Evolutionary conservation across 2,797 vertebrate genomes (phyloP).

Genomic region (Austrolebias charrua): DNA sequence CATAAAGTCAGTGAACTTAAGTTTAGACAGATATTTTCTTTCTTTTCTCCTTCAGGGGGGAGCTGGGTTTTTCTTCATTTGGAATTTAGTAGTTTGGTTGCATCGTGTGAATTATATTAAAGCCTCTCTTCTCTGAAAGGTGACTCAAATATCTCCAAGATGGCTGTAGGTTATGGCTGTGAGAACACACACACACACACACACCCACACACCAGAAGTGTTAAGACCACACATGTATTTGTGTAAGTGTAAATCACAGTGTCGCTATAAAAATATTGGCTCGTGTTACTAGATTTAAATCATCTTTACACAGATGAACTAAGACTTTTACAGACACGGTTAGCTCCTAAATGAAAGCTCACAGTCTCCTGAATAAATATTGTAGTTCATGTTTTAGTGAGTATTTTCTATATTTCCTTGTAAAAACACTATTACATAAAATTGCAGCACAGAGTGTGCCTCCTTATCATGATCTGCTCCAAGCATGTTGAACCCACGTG

Average conservation of each 20-base stretch:
- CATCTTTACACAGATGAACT: not conserved
- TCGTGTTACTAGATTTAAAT: not conserved
- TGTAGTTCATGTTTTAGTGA: too few relatives aligned
- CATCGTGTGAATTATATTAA: not conserved
- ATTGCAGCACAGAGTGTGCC: too few relatives aligned
- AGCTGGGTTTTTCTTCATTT: too few relatives aligned
- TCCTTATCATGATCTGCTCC: too few relatives aligned
- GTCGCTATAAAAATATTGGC: not conserved
- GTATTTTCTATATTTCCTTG: too few relatives aligned
- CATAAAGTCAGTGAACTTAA: not conserved
- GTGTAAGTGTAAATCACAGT: not conserved
- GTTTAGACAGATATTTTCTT: not conserved
- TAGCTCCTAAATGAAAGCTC: not conserved
- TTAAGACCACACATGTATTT: constrained; percentile 51
- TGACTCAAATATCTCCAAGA: not conserved
- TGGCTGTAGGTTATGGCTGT: not conserved
- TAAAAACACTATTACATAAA: too few relatives aligned
- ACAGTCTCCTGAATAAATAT: too few relatives aligned
- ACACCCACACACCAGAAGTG: not conserved
- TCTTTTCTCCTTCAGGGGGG: not conserved
- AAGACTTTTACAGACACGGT: too few relatives aligned
- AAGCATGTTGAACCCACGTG: too few relatives aligned
- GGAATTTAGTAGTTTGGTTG: too few relatives aligned
- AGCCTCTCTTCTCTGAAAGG: not conserved
- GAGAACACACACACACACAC: constrained; percentile 13